Conservation (phyloP, 2,888 invertebrate species). For the Macrophya annulata region DNA sequence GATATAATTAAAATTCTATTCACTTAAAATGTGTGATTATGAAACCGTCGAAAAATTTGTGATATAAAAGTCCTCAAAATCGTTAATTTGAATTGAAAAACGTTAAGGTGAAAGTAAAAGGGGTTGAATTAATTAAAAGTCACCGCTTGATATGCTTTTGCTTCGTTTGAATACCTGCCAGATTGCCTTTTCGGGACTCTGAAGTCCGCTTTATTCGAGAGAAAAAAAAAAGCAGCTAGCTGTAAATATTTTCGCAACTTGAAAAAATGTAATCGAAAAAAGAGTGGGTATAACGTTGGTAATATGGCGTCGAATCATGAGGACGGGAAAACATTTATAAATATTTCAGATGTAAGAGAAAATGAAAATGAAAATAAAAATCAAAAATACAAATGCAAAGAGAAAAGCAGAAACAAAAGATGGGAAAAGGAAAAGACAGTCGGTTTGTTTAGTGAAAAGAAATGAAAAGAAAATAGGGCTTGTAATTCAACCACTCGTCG, state of each 20-base stretch:
- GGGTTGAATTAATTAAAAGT: constrained; percentile 10
- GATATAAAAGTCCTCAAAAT: background rate
- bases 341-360: background rate
- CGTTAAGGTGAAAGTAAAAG: background rate
- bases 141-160: constrained; percentile 11
- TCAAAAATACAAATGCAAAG: background rate
- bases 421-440: background rate
- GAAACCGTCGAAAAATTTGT: background rate
- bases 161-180: constrained; percentile 15
- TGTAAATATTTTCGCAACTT: background rate
- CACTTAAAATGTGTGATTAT: background rate
- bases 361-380: background rate
- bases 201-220: constrained; percentile 7
- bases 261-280: constrained; percentile 10
- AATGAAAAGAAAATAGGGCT: constrained; percentile 5
- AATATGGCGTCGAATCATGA: background rate
- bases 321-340: background rate
- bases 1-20: background rate
- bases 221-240: background rate
- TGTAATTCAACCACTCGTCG: background rate
- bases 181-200: background rate
- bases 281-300: background rate
- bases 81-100: background rate
- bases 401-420: background rate
- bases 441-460: background rate